These are phyloP conservation scores for Sarcophaga caerulescens DNA, from an alignment of 2,888 invertebrate genomes.

Conservation along the genomic window DNA sequence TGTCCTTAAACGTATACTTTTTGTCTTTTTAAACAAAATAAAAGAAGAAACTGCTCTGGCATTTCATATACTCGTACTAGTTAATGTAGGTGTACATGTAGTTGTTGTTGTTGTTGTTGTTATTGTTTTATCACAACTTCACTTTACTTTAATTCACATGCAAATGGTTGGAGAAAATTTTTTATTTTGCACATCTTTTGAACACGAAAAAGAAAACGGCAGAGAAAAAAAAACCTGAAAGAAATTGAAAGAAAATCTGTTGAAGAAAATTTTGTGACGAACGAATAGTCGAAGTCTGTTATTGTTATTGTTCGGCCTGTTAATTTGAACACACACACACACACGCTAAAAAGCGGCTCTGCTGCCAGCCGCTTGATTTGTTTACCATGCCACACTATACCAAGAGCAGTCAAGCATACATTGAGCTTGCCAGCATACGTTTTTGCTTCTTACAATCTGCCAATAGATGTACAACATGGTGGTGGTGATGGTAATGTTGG, in stretches of 20 bases:
- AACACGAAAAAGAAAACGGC: no score
- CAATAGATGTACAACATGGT: no score
- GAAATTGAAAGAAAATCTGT: slow-evolving; percentile 30
- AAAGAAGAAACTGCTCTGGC: slow-evolving; percentile 27
- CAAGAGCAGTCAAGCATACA: not conserved
- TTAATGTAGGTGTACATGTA: no score
- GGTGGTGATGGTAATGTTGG: no score
- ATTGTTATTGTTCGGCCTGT: slow-evolving; percentile 48
- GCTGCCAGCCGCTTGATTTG: slow-evolving; percentile 53
- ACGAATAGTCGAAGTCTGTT: not conserved
- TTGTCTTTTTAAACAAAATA: slow-evolving; percentile 56
- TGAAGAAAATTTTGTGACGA: slow-evolving; percentile 35
- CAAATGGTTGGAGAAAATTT: slow-evolving; percentile 42
- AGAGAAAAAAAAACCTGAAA: slow-evolving; percentile 4
- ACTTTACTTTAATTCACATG: slow-evolving; percentile 24
- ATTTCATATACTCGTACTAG: no score
- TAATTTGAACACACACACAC: slow-evolving; percentile 61
- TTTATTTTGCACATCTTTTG: not conserved
- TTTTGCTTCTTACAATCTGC: no score
- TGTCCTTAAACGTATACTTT: slow-evolving; percentile 61
- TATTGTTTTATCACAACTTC: slow-evolving; percentile 1
- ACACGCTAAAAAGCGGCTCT: slow-evolving; percentile 32
- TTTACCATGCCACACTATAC: slow-evolving; percentile 31
- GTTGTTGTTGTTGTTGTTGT: slow-evolving; percentile 23
- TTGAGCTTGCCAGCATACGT: not conserved